A percentile compares a stretch with the other conserved stretches of the same genome.
These are phyloP conservation scores for Amphimallon solstitiale DNA, from an alignment of 2,888 invertebrate genomes.

Conservation along the genomic window DNA sequence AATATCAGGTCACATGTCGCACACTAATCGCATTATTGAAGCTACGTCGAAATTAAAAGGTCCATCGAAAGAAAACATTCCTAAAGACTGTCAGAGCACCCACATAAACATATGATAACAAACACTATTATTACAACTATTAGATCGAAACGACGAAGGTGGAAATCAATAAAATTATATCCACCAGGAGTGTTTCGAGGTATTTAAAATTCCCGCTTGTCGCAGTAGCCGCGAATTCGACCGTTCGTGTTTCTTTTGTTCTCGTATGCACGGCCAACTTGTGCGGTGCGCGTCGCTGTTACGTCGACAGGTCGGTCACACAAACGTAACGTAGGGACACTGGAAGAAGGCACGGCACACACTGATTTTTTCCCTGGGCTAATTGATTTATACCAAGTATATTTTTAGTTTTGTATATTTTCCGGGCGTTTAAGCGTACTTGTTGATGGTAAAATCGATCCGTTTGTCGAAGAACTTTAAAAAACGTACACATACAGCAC, in stretches of 20 bases:
- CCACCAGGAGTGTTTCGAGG: not conserved
- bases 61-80: too few species aligned
- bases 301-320: constrained; percentile 9
- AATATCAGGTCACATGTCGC: not conserved
- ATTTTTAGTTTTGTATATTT: constrained; percentile 6
- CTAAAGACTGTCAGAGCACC: not conserved
- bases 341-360: not conserved
- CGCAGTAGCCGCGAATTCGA: constrained; percentile 8
- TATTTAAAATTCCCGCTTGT: constrained; percentile 20
- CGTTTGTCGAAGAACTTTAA: constrained; percentile 24
- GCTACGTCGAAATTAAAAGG: too few species aligned
- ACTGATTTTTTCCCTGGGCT: not conserved
- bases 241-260: constrained; percentile 16
- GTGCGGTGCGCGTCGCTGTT: not conserved
- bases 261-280: not conserved
- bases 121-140: constrained; percentile 9
- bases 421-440: not conserved
- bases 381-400: not conserved
- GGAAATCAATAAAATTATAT: constrained; percentile 28
- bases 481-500: constrained; percentile 26
- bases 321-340: too few species aligned
- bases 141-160: constrained; percentile 26
- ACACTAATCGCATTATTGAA: not conserved
- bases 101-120: not conserved
- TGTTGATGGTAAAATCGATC: constrained; percentile 12